A percentile compares a stretch with the other conserved stretches of the same genome.
phyloP scores from a whole-genome alignment of 2,113 vertebrate species.

The Polypterus senegalus region DNA sequence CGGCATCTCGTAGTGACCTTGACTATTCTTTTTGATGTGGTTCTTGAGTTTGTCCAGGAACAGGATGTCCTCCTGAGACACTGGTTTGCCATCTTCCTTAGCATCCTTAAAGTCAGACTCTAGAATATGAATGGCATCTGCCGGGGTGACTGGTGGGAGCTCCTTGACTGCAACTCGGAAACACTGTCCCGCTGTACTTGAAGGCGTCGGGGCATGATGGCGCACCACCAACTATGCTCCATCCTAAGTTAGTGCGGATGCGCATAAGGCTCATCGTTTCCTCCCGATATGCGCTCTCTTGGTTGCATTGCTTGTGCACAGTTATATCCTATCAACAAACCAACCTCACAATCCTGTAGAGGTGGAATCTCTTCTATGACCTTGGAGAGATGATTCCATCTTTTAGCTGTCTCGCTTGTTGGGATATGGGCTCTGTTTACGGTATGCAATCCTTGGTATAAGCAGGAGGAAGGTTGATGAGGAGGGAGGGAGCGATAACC shows the following conservation, averaged over 20 bases:
- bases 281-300: slow-evolving; percentile 7
- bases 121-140: too few relatives aligned
- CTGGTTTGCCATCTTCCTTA: too few relatives aligned
- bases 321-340: slow-evolving; percentile 16
- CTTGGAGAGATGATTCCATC: slow-evolving; percentile 18
- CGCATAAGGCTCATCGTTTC: slow-evolving; percentile 8
- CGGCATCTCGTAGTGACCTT: too few relatives aligned
- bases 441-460: slow-evolving; percentile 16
- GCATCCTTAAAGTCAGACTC: too few relatives aligned
- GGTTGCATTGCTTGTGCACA: slow-evolving; percentile 17
- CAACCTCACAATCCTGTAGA: slow-evolving; percentile 13
- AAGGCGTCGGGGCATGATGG: neutral
- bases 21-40: too few relatives aligned
- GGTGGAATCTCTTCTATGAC: slow-evolving; percentile 13
- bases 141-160: too few relatives aligned
- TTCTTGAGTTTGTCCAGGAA: too few relatives aligned
- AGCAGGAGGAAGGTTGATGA: slow-evolving; percentile 10
- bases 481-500: slow-evolving; percentile 16
- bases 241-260: slow-evolving; percentile 9
- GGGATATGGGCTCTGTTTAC: slow-evolving; percentile 18
- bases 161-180: neutral
- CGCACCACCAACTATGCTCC: slow-evolving; percentile 12
- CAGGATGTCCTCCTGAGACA: too few relatives aligned
- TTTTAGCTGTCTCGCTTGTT: slow-evolving; percentile 11
- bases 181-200: slow-evolving; percentile 10